Conservation (phyloP, 2,888 invertebrate species). For the Amphiduros pacificus region DNA sequence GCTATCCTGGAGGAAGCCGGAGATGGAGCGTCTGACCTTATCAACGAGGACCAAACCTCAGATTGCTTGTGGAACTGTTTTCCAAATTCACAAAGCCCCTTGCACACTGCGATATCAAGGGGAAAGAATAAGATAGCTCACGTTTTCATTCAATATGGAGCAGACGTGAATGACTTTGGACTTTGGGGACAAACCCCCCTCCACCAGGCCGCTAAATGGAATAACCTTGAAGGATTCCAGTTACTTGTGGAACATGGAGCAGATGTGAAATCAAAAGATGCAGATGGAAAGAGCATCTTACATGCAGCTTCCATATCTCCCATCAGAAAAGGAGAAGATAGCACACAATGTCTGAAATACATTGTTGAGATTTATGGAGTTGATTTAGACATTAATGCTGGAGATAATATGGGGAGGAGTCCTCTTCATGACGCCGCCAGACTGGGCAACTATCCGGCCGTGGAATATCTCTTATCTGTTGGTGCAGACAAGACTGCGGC, state of each 20-base stretch:
- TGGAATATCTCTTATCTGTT: background rate
- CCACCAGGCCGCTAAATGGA: constrained; percentile 8
- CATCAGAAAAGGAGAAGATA: background rate
- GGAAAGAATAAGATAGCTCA: constrained; percentile 1
- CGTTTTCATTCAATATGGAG: constrained; percentile 6
- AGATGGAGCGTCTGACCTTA: constrained; percentile 13
- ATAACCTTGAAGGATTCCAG: background rate
- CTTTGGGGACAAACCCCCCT: constrained; percentile 2
- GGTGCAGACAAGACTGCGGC: constrained; percentile 1
- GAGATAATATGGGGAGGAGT: constrained; percentile 1
- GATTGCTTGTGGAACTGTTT: constrained; percentile 19
- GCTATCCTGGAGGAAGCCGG: constrained; percentile 16
- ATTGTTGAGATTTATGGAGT: background rate
- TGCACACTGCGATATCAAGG: constrained; percentile 8
- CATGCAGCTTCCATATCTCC: constrained; percentile 3
- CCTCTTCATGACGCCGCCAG: constrained; percentile 8
- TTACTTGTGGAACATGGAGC: constrained; percentile 4
- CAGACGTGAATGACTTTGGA: constrained; percentile 4
- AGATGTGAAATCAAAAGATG: background rate
- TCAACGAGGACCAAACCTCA: constrained; percentile 24
- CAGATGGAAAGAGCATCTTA: background rate
- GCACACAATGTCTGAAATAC: background rate
- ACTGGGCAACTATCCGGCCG: background rate
- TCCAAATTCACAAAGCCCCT: constrained; percentile 8
- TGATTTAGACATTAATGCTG: background rate